Evolutionary conservation across 2,797 vertebrate genomes (phyloP).

Genomic region (Steatocranus sp.): DNA sequence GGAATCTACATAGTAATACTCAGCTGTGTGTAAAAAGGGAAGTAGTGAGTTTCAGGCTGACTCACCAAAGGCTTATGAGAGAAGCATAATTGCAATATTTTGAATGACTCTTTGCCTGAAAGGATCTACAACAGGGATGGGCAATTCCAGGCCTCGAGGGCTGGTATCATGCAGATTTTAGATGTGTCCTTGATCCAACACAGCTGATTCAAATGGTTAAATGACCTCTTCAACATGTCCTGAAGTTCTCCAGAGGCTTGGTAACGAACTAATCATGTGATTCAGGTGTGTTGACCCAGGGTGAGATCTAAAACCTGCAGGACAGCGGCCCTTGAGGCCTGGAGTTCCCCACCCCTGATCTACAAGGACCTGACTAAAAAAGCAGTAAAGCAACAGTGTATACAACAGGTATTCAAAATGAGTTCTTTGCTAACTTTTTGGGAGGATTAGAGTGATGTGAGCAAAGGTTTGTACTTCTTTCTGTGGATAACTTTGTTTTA

Average conservation of each 20-base stretch:
- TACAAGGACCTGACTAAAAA: not conserved
- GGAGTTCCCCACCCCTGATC: fast-evolving
- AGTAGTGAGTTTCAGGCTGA: not conserved
- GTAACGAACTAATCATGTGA: fast-evolving
- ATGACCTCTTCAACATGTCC: fast-evolving
- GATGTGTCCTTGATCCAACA: not conserved
- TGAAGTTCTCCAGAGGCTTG: not conserved
- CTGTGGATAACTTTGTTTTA: not conserved
- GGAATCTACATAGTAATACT: not conserved
- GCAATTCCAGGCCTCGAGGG: not conserved
- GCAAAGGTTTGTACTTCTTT: fast-evolving
- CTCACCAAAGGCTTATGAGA: not conserved
- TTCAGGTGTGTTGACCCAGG: not conserved
- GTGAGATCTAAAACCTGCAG: not conserved
- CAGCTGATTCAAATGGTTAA: not conserved
- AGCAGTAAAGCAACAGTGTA: not conserved
- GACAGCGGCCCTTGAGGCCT: not conserved
- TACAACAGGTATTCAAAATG: fast-evolving
- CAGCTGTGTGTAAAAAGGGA: not conserved
- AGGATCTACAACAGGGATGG: not conserved
- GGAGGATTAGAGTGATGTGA: not conserved
- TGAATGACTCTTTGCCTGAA: fast-evolving
- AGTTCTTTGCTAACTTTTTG: not conserved
- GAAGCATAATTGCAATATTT: not conserved
- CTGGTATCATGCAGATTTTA: not conserved